Evolutionary conservation across 30 jellyfish, hydroid and myxozoan genomes (phyloP).

Genomic region (Aurelia aurita complex sp. Pacific): DNA sequence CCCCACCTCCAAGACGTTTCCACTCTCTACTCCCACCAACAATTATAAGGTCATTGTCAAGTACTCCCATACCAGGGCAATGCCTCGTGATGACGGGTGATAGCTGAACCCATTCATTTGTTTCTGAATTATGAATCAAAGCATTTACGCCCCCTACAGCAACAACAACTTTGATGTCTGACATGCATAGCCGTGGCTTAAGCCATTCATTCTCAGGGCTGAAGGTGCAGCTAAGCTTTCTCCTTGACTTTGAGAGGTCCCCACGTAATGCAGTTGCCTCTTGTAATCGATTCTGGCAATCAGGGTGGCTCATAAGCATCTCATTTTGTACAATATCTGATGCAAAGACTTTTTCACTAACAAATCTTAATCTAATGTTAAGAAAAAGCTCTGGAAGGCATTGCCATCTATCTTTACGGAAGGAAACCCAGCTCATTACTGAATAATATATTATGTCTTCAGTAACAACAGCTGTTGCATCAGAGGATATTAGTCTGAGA

Average conservation of each 20-base stretch:
- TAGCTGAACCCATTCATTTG: conserved; percentile 70
- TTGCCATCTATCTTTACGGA: conserved; percentile 49
- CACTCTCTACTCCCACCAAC: conserved; percentile 98
- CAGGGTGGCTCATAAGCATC: conserved; percentile 4
- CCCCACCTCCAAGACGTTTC: conserved; percentile 89
- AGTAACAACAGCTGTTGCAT: conserved; percentile 67
- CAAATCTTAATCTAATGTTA: conserved; percentile 80
- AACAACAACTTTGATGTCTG: conserved; percentile 64
- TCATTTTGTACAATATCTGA: conserved; percentile 4
- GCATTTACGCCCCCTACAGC: conserved; percentile 97
- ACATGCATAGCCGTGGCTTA: conserved; percentile 81
- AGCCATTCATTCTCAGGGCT: conserved; percentile 48
- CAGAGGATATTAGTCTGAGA: conserved; percentile 50
- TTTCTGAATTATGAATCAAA: conserved; percentile 66
- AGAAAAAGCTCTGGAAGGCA: conserved; percentile 52
- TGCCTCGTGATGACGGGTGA: conserved; percentile 88
- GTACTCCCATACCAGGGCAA: conserved; percentile 92
- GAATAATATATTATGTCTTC: conserved; percentile 80
- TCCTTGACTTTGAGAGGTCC: conserved; percentile 5
- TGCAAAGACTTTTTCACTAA: conserved; percentile 50
- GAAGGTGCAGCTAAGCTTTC: not conserved
- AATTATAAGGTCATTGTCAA: conserved; percentile 60
- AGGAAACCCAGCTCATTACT: conserved; percentile 63
- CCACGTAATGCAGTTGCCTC: conserved; percentile 47
- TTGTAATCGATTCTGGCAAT: conserved; percentile 13